A percentile compares a stretch with the other conserved stretches of the same genome.
Conservation (phyloP, 1,140 invertebrate genomes). For the Drosophila santomea region DNA sequence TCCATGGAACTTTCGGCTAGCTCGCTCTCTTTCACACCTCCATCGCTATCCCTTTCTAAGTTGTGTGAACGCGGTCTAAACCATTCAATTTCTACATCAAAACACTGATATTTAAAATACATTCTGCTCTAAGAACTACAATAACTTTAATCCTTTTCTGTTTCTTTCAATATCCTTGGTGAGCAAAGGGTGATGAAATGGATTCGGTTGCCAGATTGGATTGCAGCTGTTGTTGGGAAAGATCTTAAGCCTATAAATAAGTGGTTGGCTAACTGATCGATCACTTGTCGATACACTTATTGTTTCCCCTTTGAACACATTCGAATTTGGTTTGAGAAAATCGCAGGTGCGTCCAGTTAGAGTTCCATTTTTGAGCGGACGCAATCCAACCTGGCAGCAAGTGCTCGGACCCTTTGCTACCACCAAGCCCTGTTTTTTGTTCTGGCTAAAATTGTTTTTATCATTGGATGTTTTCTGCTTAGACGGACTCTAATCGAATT, state of each 20-base stretch:
- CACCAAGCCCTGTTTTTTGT: background rate
- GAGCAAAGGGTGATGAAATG: background rate
- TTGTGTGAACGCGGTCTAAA: slow-evolving; percentile 28
- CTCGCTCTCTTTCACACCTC: slow-evolving; percentile 13
- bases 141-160: slow-evolving; percentile 19
- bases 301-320: slow-evolving; percentile 39
- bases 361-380: background rate
- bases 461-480: slow-evolving; percentile 39
- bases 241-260: slow-evolving; percentile 29
- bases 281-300: slow-evolving; percentile 19
- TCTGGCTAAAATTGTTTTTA: slow-evolving; percentile 26
- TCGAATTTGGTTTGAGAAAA: slow-evolving; percentile 11
- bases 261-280: slow-evolving; percentile 12
- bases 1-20: background rate
- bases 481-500: slow-evolving; percentile 42
- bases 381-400: slow-evolving; percentile 2
- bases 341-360: slow-evolving; percentile 5
- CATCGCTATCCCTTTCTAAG: slow-evolving; percentile 12
- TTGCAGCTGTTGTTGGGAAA: slow-evolving; percentile 6
- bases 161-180: slow-evolving; percentile 11
- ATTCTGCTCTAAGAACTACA: slow-evolving; percentile 41
- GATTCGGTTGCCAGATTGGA: background rate
- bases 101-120: slow-evolving; percentile 50
- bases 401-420: background rate
- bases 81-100: slow-evolving; percentile 44